Evolutionary conservation across 2,797 vertebrate species (phyloP).

Genomic region (Clarias fuscus): DNA sequence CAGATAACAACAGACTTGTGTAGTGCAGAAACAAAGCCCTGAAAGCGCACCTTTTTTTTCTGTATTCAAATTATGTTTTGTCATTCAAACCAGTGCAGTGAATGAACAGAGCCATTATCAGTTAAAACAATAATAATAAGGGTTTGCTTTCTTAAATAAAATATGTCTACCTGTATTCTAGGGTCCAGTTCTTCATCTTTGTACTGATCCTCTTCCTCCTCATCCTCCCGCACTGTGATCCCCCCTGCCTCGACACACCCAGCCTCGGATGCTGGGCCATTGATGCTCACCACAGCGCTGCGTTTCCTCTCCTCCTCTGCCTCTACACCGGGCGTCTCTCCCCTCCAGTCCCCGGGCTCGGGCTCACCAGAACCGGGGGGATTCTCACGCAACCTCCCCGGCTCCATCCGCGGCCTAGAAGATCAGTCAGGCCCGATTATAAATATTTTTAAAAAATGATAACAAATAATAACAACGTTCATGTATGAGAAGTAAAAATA

Average conservation of each 20-base stretch:
- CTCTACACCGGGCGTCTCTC: slow-evolving; percentile 70
- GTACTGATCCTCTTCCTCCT: slow-evolving; percentile 62
- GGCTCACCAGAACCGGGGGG: slow-evolving; percentile 79
- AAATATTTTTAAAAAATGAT: background rate
- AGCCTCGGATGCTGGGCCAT: slow-evolving; percentile 5
- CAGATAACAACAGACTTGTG: background rate
- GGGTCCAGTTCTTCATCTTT: slow-evolving; percentile 84
- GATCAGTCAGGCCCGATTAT: slow-evolving; percentile 11
- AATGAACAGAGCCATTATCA: background rate
- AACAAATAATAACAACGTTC: too few species aligned
- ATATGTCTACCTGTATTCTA: slow-evolving; percentile 74
- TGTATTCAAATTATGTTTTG: background rate
- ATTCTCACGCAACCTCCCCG: slow-evolving; percentile 75
- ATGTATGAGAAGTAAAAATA: background rate
- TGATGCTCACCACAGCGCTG: slow-evolving; percentile 42
- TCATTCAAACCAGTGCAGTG: background rate
- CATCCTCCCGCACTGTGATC: slow-evolving; percentile 8
- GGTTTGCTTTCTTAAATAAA: background rate
- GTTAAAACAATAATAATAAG: background rate
- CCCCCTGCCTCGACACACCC: slow-evolving; percentile 46
- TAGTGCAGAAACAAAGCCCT: background rate
- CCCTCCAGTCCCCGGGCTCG: slow-evolving; percentile 72
- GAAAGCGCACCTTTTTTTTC: background rate
- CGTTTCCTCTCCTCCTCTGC: slow-evolving; percentile 57
- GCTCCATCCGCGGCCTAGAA: slow-evolving; percentile 74